phyloP scores from a whole-genome alignment of 2,888 invertebrate species.

The Drosophila dives region DNA sequence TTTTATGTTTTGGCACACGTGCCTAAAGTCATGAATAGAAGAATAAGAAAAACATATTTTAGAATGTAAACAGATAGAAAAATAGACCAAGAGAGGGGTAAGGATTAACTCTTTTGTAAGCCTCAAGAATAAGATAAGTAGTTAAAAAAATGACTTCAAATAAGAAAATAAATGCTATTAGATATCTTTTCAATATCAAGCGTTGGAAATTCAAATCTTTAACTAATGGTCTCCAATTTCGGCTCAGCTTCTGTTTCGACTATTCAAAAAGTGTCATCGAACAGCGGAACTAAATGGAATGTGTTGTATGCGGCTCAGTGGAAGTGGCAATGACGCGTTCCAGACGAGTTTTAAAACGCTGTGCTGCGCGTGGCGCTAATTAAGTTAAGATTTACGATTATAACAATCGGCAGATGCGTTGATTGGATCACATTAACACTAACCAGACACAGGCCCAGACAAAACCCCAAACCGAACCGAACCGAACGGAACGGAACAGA shows the following conservation, averaged over 20 bases:
- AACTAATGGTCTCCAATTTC: conserved; percentile 9
- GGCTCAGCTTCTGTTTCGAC: background rate
- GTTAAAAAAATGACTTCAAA: background rate
- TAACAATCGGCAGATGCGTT: conserved; percentile 38
- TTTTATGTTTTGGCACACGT: conserved; percentile 3
- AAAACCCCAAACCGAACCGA: background rate
- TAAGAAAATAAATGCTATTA: background rate
- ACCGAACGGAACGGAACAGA: background rate
- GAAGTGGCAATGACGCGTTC: conserved; percentile 63
- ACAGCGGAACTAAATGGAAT: conserved; percentile 40
- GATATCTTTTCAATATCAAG: background rate
- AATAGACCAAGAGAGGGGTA: background rate
- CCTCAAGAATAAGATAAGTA: background rate
- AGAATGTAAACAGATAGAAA: background rate
- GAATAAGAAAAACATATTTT: background rate
- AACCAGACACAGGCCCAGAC: conserved; percentile 12
- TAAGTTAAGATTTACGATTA: conserved; percentile 72
- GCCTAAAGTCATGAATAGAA: background rate
- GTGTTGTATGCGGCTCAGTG: conserved; percentile 54
- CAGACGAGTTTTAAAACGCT: conserved; percentile 60
- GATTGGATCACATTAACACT: conserved; percentile 62
- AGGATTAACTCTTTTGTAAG: background rate
- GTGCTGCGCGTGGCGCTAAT: conserved; percentile 73
- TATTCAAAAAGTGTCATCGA: conserved; percentile 17
- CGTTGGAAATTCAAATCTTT: background rate